A percentile compares a stretch with the other conserved stretches of the same genome.
Conservation (phyloP, 2,113 vertebrate genomes). For the Conger conger region DNA sequence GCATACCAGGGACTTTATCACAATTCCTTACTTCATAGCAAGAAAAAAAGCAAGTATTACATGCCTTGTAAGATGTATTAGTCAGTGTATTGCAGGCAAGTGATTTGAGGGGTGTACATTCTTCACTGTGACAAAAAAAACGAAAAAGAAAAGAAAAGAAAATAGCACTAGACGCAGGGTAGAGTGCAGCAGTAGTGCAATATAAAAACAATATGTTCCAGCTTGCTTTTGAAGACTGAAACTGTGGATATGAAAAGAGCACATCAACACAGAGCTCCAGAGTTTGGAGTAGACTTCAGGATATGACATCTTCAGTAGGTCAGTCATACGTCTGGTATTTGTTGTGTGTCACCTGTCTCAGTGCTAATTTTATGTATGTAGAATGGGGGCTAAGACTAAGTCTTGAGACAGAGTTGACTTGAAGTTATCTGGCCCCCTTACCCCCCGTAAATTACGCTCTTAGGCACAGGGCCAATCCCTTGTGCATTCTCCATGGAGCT, state of each 20-base stretch:
- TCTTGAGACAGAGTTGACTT: no score
- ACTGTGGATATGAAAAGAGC: neutral
- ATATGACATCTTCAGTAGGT: neutral
- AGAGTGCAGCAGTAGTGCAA: neutral
- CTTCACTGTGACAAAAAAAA: neutral
- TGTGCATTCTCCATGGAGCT: neutral
- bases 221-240: neutral
- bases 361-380: constrained; percentile 3
- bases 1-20: neutral
- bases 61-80: no score
- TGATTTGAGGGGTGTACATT: neutral
- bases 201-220: neutral
- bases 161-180: neutral
- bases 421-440: no score
- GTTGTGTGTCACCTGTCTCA: neutral
- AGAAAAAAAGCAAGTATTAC: neutral
- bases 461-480: neutral
- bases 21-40: neutral
- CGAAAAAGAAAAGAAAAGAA: neutral
- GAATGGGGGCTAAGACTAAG: neutral
- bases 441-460: no score
- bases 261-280: neutral
- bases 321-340: neutral
- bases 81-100: neutral
- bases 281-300: neutral